A percentile compares a stretch with the other conserved stretches of the same genome.
Conservation (phyloP, 2,797 vertebrate species). For the Gambusia yucatana region DNA sequence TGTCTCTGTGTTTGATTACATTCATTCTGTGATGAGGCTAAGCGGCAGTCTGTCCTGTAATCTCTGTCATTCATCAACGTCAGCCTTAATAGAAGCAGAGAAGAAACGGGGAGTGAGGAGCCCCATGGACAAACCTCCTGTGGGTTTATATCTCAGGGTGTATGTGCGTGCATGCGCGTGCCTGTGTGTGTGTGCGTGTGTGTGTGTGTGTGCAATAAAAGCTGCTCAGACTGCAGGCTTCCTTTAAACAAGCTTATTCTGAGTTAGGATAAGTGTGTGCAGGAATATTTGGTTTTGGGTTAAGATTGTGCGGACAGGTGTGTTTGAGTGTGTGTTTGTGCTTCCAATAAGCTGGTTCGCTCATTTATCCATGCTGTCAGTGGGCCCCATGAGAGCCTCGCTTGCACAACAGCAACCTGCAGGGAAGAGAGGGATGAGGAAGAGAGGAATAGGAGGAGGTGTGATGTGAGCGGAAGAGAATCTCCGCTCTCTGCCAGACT, state of each 20-base stretch:
- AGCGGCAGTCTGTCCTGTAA: conserved; percentile 61
- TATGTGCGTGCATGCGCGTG: conserved; percentile 21
- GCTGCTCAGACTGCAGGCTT: conserved; percentile 22
- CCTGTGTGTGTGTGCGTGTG: conserved; percentile 19
- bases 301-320: background rate
- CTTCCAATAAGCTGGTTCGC: conserved; percentile 51
- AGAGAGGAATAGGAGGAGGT: conserved; percentile 18
- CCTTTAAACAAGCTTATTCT: conserved; percentile 21
- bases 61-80: conserved; percentile 69
- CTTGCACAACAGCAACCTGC: conserved; percentile 48
- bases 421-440: conserved; percentile 33
- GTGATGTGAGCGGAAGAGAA: conserved; percentile 47
- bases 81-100: conserved; percentile 59
- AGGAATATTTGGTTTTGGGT: conserved; percentile 9
- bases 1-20: conserved; percentile 57
- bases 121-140: conserved; percentile 44
- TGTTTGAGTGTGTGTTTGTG: conserved; percentile 24
- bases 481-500: conserved; percentile 58
- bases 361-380: conserved; percentile 69
- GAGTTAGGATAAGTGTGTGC: conserved; percentile 7
- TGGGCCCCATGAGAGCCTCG: conserved; percentile 51
- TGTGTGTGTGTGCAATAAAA: conserved; percentile 21
- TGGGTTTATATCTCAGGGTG: conserved; percentile 35
- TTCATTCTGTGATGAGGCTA: conserved; percentile 61
- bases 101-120: conserved; percentile 24